Percentiles rank a stretch among this genome's conserved stretches.
phyloP scores from a whole-genome alignment of 2,888 invertebrate genomes.

The Brachyptera putata region DNA sequence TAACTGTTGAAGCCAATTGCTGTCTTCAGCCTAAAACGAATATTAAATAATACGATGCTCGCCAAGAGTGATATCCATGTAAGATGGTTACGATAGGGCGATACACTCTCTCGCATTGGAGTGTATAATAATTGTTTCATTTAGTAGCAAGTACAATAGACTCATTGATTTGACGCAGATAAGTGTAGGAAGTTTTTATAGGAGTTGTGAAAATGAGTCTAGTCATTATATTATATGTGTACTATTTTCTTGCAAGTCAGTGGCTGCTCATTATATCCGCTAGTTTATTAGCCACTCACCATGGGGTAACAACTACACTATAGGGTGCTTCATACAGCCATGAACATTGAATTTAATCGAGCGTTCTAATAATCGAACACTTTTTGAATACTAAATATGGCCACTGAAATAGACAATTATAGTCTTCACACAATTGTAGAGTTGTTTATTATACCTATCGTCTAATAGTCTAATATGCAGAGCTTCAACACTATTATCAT shows the following conservation, averaged over 20 bases:
- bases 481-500: no score
- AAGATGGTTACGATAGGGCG: neutral
- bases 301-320: constrained; percentile 38
- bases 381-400: neutral
- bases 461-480: no score
- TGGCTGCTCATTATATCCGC: constrained; percentile 45
- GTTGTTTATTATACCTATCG: no score
- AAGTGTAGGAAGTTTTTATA: constrained; percentile 14
- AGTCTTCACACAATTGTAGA: no score
- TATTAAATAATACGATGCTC: no score
- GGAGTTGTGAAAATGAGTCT: constrained; percentile 20
- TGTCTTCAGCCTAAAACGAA: no score
- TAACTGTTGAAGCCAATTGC: no score
- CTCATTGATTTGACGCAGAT: constrained; percentile 23
- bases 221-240: constrained; percentile 22
- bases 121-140: constrained; percentile 21
- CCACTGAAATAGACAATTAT: no score
- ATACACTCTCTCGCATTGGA: no score
- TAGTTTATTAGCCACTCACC: constrained; percentile 47
- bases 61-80: neutral
- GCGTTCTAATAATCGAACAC: no score
- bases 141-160: constrained; percentile 19
- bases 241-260: constrained; percentile 46
- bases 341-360: neutral
- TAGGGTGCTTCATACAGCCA: constrained; percentile 5